Evolutionary conservation across 1,140 invertebrate species (phyloP), one percentile per base, ranked within the genome.

Genomic region (Hormaphis cornu): DNA sequence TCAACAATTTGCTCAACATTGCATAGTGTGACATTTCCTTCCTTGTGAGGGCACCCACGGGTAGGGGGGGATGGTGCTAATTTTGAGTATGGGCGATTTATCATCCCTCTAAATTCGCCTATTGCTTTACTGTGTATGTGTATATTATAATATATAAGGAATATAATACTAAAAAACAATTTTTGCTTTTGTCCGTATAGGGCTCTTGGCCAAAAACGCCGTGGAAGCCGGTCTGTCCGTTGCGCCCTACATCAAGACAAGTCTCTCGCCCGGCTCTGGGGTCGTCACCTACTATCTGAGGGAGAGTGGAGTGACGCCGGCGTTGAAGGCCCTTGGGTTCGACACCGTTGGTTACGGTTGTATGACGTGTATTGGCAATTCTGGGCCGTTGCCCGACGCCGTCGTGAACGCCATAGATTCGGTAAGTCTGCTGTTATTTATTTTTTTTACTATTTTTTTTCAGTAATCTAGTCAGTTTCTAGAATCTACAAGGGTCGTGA

Each of bases 301-400:
- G 74, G 89, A 92, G 75, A 86, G 87, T 33, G 94, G 94, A 1
- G 93, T 98, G 3, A 86, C 92, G 24, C 88, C 91, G 0, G 89
- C 86, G 75, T 79, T 99, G 44, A 85, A 89, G 71, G 84, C 91
- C 77, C 82, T 97, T 12, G 96, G 95, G 9, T 99, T 98, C 79
- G 85, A 93, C 75, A 88, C 95, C 63, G 89, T 93, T 30, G 95
- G 95, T n/a, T 97, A 95, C 76, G 89, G 96, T 1, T 98, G 96
- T 80, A 98, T 97, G 95, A 98, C 95, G 0, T 98, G 96, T 79
- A 99, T 99, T 73, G 97, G 97, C 9, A 98, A 98, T 79, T 93
- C 89, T 53, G 96, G 96, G 12, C 94, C 94, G 0, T 83, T 99
- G 8, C 89, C 93, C 66, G 93, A 97, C 70, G 83, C 88, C 72